Evolutionary conservation across 2,113 vertebrate species (phyloP), one percentile per base, ranked within the genome.

Genomic region (Columbina picui): DNA sequence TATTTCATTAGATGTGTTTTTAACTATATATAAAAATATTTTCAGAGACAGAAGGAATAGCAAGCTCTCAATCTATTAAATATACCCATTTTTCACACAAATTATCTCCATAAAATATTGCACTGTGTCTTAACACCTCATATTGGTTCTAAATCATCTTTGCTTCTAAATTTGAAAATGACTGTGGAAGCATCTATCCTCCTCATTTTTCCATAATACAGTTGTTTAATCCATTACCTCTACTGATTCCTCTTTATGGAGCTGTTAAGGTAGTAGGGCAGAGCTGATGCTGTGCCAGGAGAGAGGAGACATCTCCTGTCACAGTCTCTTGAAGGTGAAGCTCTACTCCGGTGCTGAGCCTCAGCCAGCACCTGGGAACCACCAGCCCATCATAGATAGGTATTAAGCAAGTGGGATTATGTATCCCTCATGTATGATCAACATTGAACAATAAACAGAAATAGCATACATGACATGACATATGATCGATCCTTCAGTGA

Each of bases 311-410:
- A 8, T 50, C 38, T 47, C 17, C n/a, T 21, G 4, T 39, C 11
- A 17, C 14, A 25, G 1, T 20, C 22, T 34, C 8, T 6, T 50
- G 43, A 34, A 60, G 15, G 5, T 38, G 15, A 52, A 80, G 25
- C 16, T 88, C 65, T 61, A 18, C 23, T 70, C 16, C 23, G 25
- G 1, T 11, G 21, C n/a, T 45, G 12, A 30, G 39, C 9, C 22
- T 13, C 43, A 49, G 22, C 3, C 57, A 55, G 76, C 79, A 43
- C 4, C 65, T 38, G 34, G 29, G 29, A 91, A 63, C 15, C 29
- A 38, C 13, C 4, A 2, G 34, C 27, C 20, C 57, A 38, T 47
- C 34, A 17, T 0, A 7, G 29, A 4, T 0, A 50, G 18, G 5
- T 65, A 19, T 47, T 38, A 38, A 67, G 14, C 16, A 67, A 16